Percentiles rank a stretch among this genome's conserved stretches.
Evolutionary conservation across 2,797 vertebrate species (phyloP).

Genomic region (Amphiprion clarkii): DNA sequence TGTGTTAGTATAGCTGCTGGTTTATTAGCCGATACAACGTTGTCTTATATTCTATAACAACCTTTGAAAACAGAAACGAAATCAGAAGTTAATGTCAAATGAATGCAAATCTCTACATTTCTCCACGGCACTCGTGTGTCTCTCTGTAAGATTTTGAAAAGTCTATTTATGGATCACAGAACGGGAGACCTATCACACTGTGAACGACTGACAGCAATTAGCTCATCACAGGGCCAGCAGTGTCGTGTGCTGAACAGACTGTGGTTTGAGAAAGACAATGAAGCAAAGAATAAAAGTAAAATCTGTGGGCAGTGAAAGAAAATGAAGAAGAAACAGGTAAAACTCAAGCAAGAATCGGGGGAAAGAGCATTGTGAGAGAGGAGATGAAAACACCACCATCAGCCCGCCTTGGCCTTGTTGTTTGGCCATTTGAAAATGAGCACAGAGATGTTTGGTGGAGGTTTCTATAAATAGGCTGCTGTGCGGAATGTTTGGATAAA

Average conservation of each 20-base stretch:
- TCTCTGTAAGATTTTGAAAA: conserved; percentile 51
- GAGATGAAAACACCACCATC: conserved; percentile 26
- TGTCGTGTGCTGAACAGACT: conserved; percentile 29
- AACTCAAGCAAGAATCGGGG: conserved; percentile 2
- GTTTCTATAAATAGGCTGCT: conserved; percentile 82
- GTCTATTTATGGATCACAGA: conserved; percentile 71
- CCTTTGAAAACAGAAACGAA: conserved; percentile 32
- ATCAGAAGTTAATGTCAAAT: conserved; percentile 43
- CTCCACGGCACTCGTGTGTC: conserved; percentile 35
- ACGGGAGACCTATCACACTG: conserved; percentile 42
- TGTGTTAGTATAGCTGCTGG: conserved; percentile 8
- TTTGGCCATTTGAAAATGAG: conserved; percentile 62
- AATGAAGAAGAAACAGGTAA: neutral
- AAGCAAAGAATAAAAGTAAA: conserved; percentile 27
- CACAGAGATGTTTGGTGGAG: conserved; percentile 66
- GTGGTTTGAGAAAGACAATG: conserved; percentile 18
- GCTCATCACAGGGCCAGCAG: conserved; percentile 36
- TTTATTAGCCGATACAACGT: neutral
- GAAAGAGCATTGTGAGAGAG: neutral
- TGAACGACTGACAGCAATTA: conserved; percentile 71
- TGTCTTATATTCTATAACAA: conserved; percentile 23
- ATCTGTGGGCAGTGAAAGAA: neutral
- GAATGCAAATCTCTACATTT: conserved; percentile 49
- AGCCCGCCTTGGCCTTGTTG: conserved; percentile 45
- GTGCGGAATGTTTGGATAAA: conserved; percentile 77